Conservation (phyloP, 2,113 vertebrate species). For the Lepisosteus oculatus region DNA sequence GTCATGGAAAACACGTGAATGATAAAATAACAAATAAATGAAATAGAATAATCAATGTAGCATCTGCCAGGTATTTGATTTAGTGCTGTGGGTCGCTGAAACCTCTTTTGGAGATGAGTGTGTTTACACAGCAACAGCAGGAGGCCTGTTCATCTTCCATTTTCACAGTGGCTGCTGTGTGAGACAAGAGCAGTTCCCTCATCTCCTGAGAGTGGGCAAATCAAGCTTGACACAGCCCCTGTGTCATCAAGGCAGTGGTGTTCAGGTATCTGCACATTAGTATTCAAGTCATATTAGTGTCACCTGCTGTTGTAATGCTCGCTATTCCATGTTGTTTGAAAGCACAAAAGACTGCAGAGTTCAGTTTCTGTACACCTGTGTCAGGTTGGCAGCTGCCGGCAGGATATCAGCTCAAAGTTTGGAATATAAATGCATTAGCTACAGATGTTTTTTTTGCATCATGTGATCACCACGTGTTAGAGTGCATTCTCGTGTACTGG, state of each 20-base stretch:
- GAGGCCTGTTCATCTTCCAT: constrained; percentile 20
- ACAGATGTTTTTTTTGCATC: background rate
- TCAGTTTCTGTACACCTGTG: constrained; percentile 29
- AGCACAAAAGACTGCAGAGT: constrained; percentile 4
- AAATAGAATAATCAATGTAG: constrained; percentile 28
- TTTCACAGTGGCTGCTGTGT: constrained; percentile 20
- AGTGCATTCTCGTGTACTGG: background rate
- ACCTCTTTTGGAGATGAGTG: constrained; percentile 20
- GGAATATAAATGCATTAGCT: constrained; percentile 19
- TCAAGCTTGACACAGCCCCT: background rate
- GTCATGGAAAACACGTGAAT: constrained; percentile 13
- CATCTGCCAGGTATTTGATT: constrained; percentile 43
- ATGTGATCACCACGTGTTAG: background rate
- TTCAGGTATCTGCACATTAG: background rate
- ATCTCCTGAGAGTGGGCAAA: background rate
- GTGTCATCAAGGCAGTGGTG: background rate
- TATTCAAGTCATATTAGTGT: constrained; percentile 6
- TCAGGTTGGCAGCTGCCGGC: constrained; percentile 28
- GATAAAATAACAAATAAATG: constrained; percentile 25
- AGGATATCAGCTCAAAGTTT: constrained; percentile 10
- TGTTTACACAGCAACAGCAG: constrained; percentile 41
- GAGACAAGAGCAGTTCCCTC: background rate
- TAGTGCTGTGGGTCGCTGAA: constrained; percentile 34
- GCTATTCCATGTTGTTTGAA: constrained; percentile 10
- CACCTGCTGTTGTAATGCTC: constrained; percentile 18